phyloP scores from a whole-genome alignment of 2,113 vertebrate species.

The Myxocyprinus asiaticus region DNA sequence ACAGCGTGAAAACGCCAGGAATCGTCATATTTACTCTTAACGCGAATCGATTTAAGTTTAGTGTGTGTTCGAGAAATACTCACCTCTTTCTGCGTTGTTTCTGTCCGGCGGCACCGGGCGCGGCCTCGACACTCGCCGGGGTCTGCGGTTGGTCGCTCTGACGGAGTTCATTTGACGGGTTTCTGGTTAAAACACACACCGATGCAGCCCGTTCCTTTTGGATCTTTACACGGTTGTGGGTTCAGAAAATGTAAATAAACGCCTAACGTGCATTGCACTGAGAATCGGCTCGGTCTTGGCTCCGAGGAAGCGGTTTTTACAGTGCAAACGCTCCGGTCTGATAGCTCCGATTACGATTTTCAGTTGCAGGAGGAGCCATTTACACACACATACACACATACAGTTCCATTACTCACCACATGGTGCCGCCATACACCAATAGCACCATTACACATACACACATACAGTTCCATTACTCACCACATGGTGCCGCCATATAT shows the following conservation, averaged over 20 bases:
- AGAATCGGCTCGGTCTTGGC: constrained; percentile 57
- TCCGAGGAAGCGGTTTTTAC: constrained; percentile 60
- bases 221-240: constrained; percentile 61
- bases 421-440: too few relatives aligned
- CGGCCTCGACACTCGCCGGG: constrained; percentile 98
- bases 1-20: not conserved
- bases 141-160: constrained; percentile 97
- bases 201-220: constrained; percentile 71
- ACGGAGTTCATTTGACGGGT: constrained; percentile 98
- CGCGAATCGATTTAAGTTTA: not conserved
- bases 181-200: constrained; percentile 73
- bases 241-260: constrained; percentile 34
- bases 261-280: constrained; percentile 59
- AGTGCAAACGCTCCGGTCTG: constrained; percentile 66
- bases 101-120: constrained; percentile 96
- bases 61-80: constrained; percentile 50
- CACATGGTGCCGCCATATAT: too few relatives aligned
- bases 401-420: not conserved
- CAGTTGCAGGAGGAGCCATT: constrained; percentile 96
- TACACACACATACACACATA: constrained; percentile 76
- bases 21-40: not conserved
- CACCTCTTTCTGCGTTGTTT: constrained; percentile 94
- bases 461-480: constrained; percentile 12
- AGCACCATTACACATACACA: constrained; percentile 61
- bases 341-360: constrained; percentile 78